Percentiles rank a stretch among this genome's conserved stretches.
Evolutionary conservation across 1,140 invertebrate genomes (phyloP).

Genomic region (Cylas formicarius): DNA sequence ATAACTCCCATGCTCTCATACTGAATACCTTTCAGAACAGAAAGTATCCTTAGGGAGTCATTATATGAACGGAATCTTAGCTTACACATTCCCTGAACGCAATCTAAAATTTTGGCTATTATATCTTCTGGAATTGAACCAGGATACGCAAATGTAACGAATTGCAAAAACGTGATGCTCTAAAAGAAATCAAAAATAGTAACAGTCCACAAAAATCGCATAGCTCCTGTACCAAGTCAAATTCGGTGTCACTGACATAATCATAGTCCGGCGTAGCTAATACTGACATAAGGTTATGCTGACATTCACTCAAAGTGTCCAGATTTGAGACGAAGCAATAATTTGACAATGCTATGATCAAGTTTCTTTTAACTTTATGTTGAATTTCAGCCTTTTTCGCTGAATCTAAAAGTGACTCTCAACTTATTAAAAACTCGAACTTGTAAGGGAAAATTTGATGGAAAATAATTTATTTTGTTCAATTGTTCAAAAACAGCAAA

Average conservation of each 20-base stretch:
- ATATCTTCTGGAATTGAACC: conserved; percentile 18
- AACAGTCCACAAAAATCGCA: neutral
- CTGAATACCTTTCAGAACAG: conserved; percentile 30
- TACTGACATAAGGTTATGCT: conserved; percentile 21
- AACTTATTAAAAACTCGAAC: no score
- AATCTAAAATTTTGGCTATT: conserved; percentile 24
- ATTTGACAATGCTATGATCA: conserved; percentile 17
- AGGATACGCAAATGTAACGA: conserved; percentile 12
- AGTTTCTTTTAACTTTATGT: conserved; percentile 12
- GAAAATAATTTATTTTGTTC: no score
- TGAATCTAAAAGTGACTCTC: conserved; percentile 11
- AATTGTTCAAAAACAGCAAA: no score
- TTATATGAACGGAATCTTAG: conserved; percentile 22
- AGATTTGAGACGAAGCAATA: conserved; percentile 17
- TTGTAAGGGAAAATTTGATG: no score
- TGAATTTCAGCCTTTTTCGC: conserved; percentile 8
- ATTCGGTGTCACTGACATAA: conserved; percentile 22
- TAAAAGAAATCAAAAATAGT: conserved; percentile 19
- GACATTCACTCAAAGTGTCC: conserved; percentile 6
- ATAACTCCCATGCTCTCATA: no score
- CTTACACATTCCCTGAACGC: conserved; percentile 25
- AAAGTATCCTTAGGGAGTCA: conserved; percentile 25
- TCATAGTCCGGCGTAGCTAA: conserved; percentile 26
- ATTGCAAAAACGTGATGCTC: conserved; percentile 23
- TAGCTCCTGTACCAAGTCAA: conserved; percentile 27